Evolutionary conservation across 2,113 vertebrate species (phyloP).

Genomic region (Rhipidura dahli): DNA sequence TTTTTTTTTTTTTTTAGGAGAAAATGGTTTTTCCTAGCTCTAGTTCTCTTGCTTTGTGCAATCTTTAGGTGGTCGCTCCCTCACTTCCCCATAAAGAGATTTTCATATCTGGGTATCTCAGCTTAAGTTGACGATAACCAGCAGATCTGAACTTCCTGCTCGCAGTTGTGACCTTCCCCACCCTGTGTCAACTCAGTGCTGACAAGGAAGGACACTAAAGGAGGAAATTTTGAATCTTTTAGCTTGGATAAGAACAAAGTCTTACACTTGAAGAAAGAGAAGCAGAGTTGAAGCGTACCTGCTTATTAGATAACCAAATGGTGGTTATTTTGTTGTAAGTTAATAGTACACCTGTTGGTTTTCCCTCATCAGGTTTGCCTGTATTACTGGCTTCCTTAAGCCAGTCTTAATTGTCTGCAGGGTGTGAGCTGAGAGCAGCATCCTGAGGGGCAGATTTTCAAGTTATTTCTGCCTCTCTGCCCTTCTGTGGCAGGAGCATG

Average conservation of each 20-base stretch:
- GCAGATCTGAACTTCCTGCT: conserved; percentile 11
- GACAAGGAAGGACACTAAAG: not conserved
- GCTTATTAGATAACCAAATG: not conserved
- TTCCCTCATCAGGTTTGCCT: not conserved
- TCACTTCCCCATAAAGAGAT: not conserved
- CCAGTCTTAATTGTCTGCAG: not conserved
- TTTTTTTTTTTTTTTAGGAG: not conserved
- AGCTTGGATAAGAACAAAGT: not conserved
- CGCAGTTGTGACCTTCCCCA: not conserved
- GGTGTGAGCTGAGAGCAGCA: not conserved
- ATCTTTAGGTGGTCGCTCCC: not conserved
- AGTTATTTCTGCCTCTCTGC: not conserved
- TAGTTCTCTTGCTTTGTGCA: not conserved
- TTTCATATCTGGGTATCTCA: not conserved
- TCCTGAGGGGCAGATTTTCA: not conserved
- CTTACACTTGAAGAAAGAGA: not conserved
- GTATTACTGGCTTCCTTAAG: not conserved
- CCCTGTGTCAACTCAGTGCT: not conserved
- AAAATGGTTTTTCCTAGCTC: not conserved
- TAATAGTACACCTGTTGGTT: not conserved
- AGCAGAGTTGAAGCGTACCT: not conserved
- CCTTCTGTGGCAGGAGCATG: rapidly evolving
- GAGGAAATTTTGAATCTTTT: not conserved
- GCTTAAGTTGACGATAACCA: not conserved
- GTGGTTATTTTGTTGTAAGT: not conserved